phyloP scores from a whole-genome alignment of 2,797 vertebrate species.

The Odontamblyopus rebecca region DNA sequence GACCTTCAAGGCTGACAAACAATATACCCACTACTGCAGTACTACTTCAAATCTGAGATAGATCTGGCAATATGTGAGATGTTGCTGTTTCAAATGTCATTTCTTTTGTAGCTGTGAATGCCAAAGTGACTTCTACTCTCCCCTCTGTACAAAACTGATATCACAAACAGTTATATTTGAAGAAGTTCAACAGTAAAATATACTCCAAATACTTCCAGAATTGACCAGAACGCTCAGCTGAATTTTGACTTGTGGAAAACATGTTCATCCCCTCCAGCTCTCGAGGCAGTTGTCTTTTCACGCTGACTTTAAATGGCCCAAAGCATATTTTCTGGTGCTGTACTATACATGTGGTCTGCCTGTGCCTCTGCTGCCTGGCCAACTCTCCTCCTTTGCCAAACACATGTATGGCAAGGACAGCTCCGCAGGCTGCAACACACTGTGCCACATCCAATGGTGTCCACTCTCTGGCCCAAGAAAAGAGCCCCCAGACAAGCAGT shows the following conservation, averaged over 20 bases:
- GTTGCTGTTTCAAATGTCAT: slow-evolving; percentile 11
- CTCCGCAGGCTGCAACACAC: slow-evolving; percentile 39
- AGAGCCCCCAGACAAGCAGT: slow-evolving; percentile 23
- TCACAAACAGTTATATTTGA: not conserved
- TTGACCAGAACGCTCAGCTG: slow-evolving; percentile 4
- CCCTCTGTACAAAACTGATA: not conserved
- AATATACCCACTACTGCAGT: not conserved
- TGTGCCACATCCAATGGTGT: slow-evolving; percentile 35
- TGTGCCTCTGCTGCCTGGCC: slow-evolving; percentile 39
- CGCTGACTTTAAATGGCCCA: slow-evolving; percentile 26
- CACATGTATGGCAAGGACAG: slow-evolving; percentile 59
- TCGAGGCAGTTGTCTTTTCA: slow-evolving; percentile 24
- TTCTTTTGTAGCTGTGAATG: slow-evolving; percentile 15
- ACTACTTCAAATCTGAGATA: not conserved
- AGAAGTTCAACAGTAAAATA: slow-evolving; percentile 2
- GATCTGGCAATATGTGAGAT: not conserved
- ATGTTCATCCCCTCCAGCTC: slow-evolving; percentile 14
- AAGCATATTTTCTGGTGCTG: slow-evolving; percentile 36
- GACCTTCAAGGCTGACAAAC: slow-evolving; percentile 2
- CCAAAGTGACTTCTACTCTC: slow-evolving; percentile 2
- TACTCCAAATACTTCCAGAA: slow-evolving; percentile 16
- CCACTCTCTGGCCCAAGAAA: slow-evolving; percentile 32
- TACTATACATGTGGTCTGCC: slow-evolving; percentile 37
- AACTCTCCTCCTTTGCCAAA: slow-evolving; percentile 57
- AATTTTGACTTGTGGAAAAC: slow-evolving; percentile 24